Evolutionary conservation across 2,113 vertebrate genomes (phyloP).

Genomic region (Podarcis raffonei): DNA sequence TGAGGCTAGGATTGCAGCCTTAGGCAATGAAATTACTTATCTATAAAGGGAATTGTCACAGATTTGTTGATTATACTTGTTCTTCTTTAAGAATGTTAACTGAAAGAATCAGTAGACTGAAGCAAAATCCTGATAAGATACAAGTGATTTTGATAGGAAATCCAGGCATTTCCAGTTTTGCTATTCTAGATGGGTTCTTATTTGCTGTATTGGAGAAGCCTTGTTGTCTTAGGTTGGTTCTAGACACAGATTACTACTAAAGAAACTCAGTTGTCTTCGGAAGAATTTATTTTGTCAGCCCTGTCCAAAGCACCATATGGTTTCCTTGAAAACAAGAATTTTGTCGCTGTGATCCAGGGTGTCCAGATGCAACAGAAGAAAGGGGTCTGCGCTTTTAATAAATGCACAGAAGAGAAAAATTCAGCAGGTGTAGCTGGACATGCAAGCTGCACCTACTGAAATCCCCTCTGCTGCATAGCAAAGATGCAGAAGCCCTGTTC

Average conservation of each 20-base stretch:
- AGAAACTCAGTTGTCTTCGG: neutral
- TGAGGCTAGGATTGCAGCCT: no score
- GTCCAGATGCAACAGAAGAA: no score
- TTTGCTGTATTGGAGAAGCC: neutral
- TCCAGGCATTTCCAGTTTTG: neutral
- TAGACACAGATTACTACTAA: neutral
- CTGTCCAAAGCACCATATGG: neutral
- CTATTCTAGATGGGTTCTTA: neutral
- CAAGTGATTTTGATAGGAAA: neutral
- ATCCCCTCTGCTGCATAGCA: no score
- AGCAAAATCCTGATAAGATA: neutral
- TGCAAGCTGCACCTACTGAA: no score
- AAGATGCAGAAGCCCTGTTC: no score
- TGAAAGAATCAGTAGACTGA: neutral
- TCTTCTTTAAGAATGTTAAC: neutral
- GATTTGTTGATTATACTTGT: neutral
- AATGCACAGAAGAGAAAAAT: no score
- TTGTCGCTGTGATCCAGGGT: neutral
- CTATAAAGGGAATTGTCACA: neutral
- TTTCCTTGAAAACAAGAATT: neutral
- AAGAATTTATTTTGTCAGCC: neutral
- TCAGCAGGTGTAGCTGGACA: no score
- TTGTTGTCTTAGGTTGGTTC: neutral
- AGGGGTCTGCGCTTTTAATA: no score
- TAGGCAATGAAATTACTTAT: no score